These are phyloP conservation scores for Brachyrhaphis roseni DNA, from an alignment of 2,797 vertebrate genomes.

Conservation along the genomic window DNA sequence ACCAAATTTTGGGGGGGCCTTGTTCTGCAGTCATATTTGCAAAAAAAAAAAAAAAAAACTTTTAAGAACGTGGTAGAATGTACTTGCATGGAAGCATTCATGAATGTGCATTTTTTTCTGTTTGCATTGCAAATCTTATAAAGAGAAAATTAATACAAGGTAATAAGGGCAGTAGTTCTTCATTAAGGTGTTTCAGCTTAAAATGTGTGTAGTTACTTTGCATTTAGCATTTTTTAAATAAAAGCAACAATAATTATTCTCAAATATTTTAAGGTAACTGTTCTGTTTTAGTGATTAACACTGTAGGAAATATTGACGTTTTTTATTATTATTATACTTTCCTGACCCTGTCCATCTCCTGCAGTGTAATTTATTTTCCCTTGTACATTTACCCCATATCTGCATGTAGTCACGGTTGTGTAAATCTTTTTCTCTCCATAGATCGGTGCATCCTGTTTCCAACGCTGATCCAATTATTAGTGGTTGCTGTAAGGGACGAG, in stretches of 20 bases:
- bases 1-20: not conserved
- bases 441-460: slow-evolving; percentile 50
- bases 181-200: not conserved
- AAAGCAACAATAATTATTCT: not conserved
- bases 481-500: slow-evolving; percentile 34
- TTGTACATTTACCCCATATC: not conserved
- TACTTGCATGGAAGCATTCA: not conserved
- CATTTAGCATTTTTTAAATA: not conserved
- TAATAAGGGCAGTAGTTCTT: not conserved
- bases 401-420: slow-evolving; percentile 9
- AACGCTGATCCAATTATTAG: slow-evolving; percentile 59
- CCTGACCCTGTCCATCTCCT: not conserved
- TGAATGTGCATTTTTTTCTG: not conserved
- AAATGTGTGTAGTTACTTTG: not conserved
- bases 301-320: not conserved
- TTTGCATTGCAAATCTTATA: not conserved
- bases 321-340: not conserved
- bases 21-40: not conserved
- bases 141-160: not conserved
- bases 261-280: not conserved
- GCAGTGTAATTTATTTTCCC: not conserved
- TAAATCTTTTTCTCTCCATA: slow-evolving; percentile 29
- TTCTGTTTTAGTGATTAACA: not conserved
- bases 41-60: not conserved
- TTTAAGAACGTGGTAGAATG: not conserved